Evolutionary conservation across 2,888 invertebrate species (phyloP).

Genomic region (Helicoverpa assulta): DNA sequence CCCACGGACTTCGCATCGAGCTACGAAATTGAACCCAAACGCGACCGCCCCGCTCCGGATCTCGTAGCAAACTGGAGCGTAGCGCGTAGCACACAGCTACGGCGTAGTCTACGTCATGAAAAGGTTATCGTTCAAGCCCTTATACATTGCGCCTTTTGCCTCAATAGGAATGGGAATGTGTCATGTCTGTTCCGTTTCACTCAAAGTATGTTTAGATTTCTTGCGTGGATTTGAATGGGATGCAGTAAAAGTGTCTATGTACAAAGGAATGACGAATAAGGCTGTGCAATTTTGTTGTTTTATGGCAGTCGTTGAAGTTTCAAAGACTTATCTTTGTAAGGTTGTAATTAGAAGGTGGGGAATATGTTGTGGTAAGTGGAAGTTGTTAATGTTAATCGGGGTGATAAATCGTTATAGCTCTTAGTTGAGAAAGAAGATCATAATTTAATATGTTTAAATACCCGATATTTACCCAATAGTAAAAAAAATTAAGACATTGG

Average conservation of each 20-base stretch:
- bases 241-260: conserved; percentile 62
- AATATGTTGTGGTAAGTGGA: not conserved
- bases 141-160: conserved; percentile 85
- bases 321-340: conserved; percentile 23
- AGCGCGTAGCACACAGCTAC: conserved; percentile 75
- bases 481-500: too few species aligned
- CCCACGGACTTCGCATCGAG: conserved; percentile 45
- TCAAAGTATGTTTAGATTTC: conserved; percentile 82
- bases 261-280: conserved; percentile 59
- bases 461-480: too few species aligned
- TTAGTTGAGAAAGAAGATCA: too few species aligned
- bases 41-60: conserved; percentile 72
- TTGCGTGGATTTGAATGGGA: conserved; percentile 65
- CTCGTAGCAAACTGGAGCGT: conserved; percentile 82
- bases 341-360: conserved; percentile 31
- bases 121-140: conserved; percentile 85
- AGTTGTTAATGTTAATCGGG: not conserved
- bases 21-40: conserved; percentile 43
- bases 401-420: too few species aligned
- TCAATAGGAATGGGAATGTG: conserved; percentile 85
- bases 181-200: conserved; percentile 82
- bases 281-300: conserved; percentile 43
- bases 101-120: conserved; percentile 77
- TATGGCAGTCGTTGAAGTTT: conserved; percentile 40
- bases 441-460: too few species aligned